Percentiles rank a stretch among this genome's conserved stretches.
phyloP scores from a whole-genome alignment of 2,888 invertebrate species.

The Ptycholaimellus sp. region DNA sequence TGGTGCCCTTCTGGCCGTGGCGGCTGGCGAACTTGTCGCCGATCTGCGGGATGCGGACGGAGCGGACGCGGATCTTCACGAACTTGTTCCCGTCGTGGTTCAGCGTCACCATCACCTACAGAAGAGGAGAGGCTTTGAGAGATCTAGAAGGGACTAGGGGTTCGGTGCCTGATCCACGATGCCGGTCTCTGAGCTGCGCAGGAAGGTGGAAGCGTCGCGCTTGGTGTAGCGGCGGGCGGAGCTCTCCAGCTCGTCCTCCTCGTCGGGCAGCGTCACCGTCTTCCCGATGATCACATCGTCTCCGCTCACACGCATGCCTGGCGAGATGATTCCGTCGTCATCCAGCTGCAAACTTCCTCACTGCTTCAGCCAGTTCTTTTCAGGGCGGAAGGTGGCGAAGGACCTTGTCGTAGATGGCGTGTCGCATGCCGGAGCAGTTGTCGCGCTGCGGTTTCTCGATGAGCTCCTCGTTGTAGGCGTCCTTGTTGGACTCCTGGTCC shows the following conservation, averaged over 20 bases:
- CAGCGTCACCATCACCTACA: constrained; percentile 71
- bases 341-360: constrained; percentile 38
- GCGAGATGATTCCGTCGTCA: constrained; percentile 95
- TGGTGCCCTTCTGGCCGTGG: constrained; percentile 98
- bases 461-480: constrained; percentile 65
- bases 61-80: constrained; percentile 89
- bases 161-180: constrained; percentile 91
- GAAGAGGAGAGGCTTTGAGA: too few relatives aligned
- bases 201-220: constrained; percentile 88
- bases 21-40: constrained; percentile 98
- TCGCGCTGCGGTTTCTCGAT: constrained; percentile 91
- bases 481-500: constrained; percentile 72
- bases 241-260: constrained; percentile 57
- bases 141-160: too few relatives aligned
- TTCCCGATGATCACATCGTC: constrained; percentile 92
- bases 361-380: too few relatives aligned
- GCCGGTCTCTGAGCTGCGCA: constrained; percentile 93
- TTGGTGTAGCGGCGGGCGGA: constrained; percentile 35
- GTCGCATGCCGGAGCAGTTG: constrained; percentile 38
- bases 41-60: constrained; percentile 93
- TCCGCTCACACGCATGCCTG: constrained; percentile 90
- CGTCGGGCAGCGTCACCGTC: constrained; percentile 20
- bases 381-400: too few relatives aligned
- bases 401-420: constrained; percentile 97
- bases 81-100: constrained; percentile 98